A percentile compares a stretch with the other conserved stretches of the same genome.
phyloP scores from a whole-genome alignment of 2,113 vertebrate genomes.

The Heterotilapia buettikoferi region DNA sequence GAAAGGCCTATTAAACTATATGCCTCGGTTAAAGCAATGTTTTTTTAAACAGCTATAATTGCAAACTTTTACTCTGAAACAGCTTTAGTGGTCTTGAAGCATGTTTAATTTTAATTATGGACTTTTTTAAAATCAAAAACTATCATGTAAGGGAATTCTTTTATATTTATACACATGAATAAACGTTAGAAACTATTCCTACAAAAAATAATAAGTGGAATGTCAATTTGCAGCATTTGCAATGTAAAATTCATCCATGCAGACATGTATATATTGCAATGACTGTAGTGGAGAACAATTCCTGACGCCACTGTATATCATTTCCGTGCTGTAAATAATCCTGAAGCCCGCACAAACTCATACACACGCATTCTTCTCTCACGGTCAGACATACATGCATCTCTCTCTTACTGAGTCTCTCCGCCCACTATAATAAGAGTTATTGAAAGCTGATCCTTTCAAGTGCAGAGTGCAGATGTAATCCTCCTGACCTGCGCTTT shows the following conservation, averaged over 20 bases:
- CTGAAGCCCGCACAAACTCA: neutral
- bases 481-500: neutral
- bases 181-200: neutral
- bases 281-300: neutral
- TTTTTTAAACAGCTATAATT: neutral
- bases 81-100: neutral
- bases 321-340: neutral
- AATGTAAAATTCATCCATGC: neutral
- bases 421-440: neutral
- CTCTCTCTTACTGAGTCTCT: neutral
- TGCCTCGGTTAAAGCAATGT: too few species aligned
- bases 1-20: neutral
- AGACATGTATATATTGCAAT: neutral
- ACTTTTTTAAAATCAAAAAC: neutral
- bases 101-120: neutral
- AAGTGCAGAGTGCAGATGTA: conserved; percentile 1
- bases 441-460: conserved; percentile 8
- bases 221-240: neutral
- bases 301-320: neutral
- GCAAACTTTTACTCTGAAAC: neutral
- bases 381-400: neutral
- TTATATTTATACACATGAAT: neutral
- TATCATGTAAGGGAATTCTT: neutral
- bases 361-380: neutral
- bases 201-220: neutral